Evolutionary conservation across 2,797 vertebrate genomes (phyloP).

Genomic region (Cyclopterus lumpus): DNA sequence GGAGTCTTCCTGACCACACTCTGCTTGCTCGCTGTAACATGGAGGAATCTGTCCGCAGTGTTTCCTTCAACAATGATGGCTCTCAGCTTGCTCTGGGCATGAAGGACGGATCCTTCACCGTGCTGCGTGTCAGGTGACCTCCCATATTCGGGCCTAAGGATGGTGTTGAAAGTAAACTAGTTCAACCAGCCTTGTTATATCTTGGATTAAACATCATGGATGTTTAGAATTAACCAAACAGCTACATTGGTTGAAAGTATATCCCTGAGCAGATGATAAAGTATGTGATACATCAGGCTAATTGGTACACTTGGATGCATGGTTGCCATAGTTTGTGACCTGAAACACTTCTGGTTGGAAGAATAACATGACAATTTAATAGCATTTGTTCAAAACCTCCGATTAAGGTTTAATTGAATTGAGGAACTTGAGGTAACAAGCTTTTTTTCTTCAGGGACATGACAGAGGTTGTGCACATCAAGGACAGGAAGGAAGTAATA

Average conservation of each 20-base stretch:
- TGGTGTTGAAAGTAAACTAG: not conserved
- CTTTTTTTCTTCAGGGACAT: constrained; percentile 87
- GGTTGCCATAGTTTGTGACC: too few relatives aligned
- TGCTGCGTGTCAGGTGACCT: constrained; percentile 90
- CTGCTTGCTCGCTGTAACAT: constrained; percentile 96
- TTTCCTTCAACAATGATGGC: constrained; percentile 93
- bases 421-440: not conserved
- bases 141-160: not conserved
- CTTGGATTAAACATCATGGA: not conserved
- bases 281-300: not conserved
- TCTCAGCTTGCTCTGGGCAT: constrained; percentile 95
- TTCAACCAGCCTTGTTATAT: not conserved
- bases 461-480: constrained; percentile 98
- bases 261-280: too few relatives aligned
- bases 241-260: not conserved
- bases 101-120: constrained; percentile 98
- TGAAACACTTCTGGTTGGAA: too few relatives aligned
- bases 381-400: not conserved
- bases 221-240: not conserved
- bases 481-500: constrained; percentile 96
- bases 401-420: not conserved
- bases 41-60: constrained; percentile 94
- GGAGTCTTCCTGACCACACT: constrained; percentile 93
- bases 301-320: not conserved
- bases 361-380: too few relatives aligned